These are phyloP conservation scores for Chelonus formosanus DNA, from an alignment of 2,888 invertebrate genomes.

Conservation along the genomic window DNA sequence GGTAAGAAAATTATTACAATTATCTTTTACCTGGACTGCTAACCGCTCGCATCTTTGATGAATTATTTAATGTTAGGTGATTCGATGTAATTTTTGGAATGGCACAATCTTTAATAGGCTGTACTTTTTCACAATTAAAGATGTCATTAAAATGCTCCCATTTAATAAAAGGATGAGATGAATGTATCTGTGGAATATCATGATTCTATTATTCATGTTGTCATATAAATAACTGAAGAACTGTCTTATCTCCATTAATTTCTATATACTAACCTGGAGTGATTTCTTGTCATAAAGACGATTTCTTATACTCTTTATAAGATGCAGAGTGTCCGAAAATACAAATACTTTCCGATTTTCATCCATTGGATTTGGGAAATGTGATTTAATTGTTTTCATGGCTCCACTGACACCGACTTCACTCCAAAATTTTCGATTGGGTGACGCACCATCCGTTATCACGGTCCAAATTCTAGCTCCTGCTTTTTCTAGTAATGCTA, in stretches of 20 bases:
- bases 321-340: constrained; percentile 6
- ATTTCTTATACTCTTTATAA: constrained; percentile 7
- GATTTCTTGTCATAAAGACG: background rate
- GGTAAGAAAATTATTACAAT: no score
- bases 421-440: constrained; percentile 42
- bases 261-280: background rate
- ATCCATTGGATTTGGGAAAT: constrained; percentile 9
- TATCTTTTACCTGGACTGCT: no score
- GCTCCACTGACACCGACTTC: constrained; percentile 35
- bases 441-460: constrained; percentile 40
- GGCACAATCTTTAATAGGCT: no score
- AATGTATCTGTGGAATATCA: background rate
- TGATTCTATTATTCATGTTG: background rate
- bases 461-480: constrained; percentile 42
- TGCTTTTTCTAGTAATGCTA: constrained; percentile 37
- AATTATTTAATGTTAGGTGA: no score
- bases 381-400: constrained; percentile 30
- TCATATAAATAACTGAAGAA: background rate
- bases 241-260: background rate
- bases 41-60: no score
- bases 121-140: no score
- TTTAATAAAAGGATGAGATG: background rate
- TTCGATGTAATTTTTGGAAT: no score
- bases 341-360: constrained; percentile 16
- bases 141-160: background rate